These are phyloP conservation scores for Syngnathus typhle DNA, from an alignment of 2,113 vertebrate species.

Conservation along the genomic window DNA sequence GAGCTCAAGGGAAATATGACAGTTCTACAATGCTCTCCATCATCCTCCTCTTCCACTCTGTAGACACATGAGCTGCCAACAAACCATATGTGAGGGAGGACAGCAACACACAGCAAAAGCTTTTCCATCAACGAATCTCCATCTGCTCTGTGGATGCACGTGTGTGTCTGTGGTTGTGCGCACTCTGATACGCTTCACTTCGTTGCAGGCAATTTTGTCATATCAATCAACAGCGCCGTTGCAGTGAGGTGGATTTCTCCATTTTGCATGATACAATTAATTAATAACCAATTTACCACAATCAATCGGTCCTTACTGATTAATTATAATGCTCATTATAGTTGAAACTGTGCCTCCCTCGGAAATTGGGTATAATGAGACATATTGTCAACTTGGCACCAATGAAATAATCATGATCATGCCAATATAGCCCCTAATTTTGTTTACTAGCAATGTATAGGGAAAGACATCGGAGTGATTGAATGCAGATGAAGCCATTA, in stretches of 20 bases:
- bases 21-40: not conserved
- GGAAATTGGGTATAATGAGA: no score
- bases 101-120: constrained; percentile 18
- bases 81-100: constrained; percentile 44
- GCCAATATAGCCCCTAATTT: no score
- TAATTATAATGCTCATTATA: no score
- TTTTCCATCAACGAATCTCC: constrained; percentile 28
- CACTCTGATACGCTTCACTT: not conserved
- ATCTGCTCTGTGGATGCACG: constrained; percentile 35
- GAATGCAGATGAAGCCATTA: no score
- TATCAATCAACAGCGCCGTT: not conserved
- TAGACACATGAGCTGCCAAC: constrained; percentile 50
- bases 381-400: no score
- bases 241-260: not conserved
- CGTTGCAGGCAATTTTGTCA: not conserved
- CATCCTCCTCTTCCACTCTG: not conserved
- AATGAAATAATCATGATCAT: no score
- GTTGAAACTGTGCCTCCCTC: no score
- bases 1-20: not conserved
- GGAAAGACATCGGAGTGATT: no score
- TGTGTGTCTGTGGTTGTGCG: constrained; percentile 11
- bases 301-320: no score
- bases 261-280: not conserved
- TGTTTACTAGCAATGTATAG: no score
- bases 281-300: not conserved